Evolutionary conservation across 2,888 invertebrate species (phyloP).

Genomic region (Pollenia labialis): DNA sequence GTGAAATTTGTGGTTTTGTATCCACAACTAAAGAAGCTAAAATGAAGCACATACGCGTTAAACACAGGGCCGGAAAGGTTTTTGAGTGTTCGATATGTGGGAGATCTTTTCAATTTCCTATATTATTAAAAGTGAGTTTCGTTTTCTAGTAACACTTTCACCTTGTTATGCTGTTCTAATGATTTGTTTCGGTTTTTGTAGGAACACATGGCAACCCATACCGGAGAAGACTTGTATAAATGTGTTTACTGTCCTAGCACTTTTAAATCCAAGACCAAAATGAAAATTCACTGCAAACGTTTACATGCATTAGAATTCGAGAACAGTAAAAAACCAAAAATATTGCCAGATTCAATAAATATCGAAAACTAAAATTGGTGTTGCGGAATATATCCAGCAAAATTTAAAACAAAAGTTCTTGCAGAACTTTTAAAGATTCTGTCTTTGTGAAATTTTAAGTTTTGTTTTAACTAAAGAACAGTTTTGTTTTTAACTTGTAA

Average conservation of each 20-base stretch:
- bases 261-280: slow-evolving; percentile 81
- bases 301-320: slow-evolving; percentile 73
- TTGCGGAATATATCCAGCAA: too few relatives aligned
- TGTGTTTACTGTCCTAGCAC: slow-evolving; percentile 81
- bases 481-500: too few relatives aligned
- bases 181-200: slow-evolving; percentile 60
- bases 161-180: not conserved
- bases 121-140: slow-evolving; percentile 71
- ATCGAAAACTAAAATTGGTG: too few relatives aligned
- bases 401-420: too few relatives aligned
- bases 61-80: slow-evolving; percentile 67
- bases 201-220: slow-evolving; percentile 83
- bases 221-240: slow-evolving; percentile 80
- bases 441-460: too few relatives aligned
- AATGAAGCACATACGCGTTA: slow-evolving; percentile 65
- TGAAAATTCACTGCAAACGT: slow-evolving; percentile 81
- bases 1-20: slow-evolving; percentile 70
- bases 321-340: too few relatives aligned
- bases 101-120: slow-evolving; percentile 59
- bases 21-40: slow-evolving; percentile 59
- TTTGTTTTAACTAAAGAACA: too few relatives aligned
- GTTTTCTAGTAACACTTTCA: slow-evolving; percentile 15
- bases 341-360: too few relatives aligned
- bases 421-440: too few relatives aligned
- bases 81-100: slow-evolving; percentile 72